phyloP scores from a whole-genome alignment of 2,113 vertebrate genomes.

The Pedionomus torquatus region DNA sequence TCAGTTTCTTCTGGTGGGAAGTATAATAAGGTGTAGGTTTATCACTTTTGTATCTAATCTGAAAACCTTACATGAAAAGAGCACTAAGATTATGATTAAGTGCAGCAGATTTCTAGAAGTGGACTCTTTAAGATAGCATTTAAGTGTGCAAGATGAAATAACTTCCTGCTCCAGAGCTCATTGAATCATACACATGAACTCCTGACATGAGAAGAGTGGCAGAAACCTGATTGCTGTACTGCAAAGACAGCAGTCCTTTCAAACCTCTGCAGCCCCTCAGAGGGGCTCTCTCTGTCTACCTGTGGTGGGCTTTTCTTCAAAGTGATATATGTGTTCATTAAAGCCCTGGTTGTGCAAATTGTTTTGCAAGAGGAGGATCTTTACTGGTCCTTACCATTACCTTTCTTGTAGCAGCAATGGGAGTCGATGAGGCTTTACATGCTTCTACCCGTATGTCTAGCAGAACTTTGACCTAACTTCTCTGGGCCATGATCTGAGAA shows the following conservation, averaged over 20 bases:
- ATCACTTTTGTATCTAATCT: neutral
- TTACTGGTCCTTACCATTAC: neutral
- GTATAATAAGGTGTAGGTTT: neutral
- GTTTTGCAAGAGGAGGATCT: neutral
- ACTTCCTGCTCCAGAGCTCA: constrained; percentile 18
- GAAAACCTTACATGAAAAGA: neutral
- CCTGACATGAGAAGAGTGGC: neutral
- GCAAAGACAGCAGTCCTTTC: neutral
- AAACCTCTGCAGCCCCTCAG: neutral
- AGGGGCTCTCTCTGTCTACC: neutral
- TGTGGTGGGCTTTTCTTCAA: neutral
- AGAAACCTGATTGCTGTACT: neutral
- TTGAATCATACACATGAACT: neutral
- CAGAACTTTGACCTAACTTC: neutral
- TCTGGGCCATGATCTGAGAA: neutral
- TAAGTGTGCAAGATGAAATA: neutral
- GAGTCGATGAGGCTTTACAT: neutral
- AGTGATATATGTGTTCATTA: neutral
- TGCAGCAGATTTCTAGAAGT: constrained; percentile 9
- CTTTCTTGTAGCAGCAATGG: neutral
- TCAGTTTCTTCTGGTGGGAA: neutral
- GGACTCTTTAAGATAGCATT: neutral
- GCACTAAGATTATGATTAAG: constrained; percentile 18
- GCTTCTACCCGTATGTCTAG: neutral
- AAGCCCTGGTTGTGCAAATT: neutral